A percentile compares a stretch with the other conserved stretches of the same genome.
Conservation (phyloP, 2,113 vertebrate genomes). For the Neotragus pygmaeus region DNA sequence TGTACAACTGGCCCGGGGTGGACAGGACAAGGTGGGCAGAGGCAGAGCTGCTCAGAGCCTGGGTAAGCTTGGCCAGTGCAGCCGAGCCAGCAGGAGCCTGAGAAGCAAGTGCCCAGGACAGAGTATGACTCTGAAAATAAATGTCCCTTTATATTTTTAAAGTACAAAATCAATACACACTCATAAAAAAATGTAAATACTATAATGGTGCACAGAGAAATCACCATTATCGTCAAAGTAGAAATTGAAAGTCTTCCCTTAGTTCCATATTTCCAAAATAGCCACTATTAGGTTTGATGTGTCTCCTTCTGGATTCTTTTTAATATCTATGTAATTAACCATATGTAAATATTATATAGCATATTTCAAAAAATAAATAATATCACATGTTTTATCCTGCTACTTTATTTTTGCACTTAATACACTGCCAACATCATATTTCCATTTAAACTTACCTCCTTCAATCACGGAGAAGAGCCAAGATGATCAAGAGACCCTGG, state of each 20-base stretch:
- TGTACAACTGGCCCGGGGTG: neutral
- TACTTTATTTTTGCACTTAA: neutral
- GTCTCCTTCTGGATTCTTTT: neutral
- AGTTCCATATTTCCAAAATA: neutral
- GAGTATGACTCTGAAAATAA: neutral
- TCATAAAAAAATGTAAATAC: neutral
- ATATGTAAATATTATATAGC: neutral
- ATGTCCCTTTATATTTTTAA: neutral
- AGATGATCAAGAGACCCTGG: neutral
- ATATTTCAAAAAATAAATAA: neutral
- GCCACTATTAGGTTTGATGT: neutral
- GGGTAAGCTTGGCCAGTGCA: too few species aligned
- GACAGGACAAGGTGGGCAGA: neutral
- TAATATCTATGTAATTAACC: neutral
- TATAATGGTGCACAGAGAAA: neutral
- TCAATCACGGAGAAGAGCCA: neutral
- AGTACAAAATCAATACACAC: neutral
- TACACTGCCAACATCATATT: neutral
- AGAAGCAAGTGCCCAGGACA: neutral
- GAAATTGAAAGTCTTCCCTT: neutral
- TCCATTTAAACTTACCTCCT: neutral
- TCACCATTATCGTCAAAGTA: neutral
- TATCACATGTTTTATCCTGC: neutral
- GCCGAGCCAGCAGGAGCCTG: neutral
- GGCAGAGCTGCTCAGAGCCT: neutral